Percentiles rank a stretch among this genome's conserved stretches.
These are phyloP conservation scores for Drosophila nr. perissopoda DNA, from an alignment of 2,888 invertebrate genomes.

Conservation along the genomic window DNA sequence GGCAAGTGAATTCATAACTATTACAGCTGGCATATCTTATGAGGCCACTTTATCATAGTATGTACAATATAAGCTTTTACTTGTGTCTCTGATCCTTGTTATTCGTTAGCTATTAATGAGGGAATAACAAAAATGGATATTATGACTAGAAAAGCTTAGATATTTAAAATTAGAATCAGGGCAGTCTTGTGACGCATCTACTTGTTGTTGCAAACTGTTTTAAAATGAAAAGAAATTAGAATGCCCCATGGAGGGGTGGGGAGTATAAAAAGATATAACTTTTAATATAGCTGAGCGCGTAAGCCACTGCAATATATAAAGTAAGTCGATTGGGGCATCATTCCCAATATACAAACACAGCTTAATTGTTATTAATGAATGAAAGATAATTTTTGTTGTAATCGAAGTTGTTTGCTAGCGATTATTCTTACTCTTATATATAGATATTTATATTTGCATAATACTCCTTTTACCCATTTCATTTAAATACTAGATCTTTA, in stretches of 20 bases:
- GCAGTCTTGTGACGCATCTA: background rate
- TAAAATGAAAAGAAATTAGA: background rate
- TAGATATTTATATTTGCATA: background rate
- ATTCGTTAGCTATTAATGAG: background rate
- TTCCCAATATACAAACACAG: background rate
- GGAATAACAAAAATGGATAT: background rate
- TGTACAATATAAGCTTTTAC: background rate
- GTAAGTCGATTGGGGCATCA: background rate
- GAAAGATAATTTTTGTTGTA: too few relatives aligned
- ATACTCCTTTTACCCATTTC: background rate
- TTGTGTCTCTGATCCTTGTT: background rate
- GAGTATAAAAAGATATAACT: background rate
- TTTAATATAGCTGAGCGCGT: background rate
- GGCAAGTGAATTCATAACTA: constrained; percentile 9
- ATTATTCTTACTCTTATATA: background rate
- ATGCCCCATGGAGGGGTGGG: background rate
- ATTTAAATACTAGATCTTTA: constrained; percentile 47
- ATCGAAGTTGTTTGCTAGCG: too few relatives aligned
- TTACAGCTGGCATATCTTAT: background rate
- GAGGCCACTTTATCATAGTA: background rate
- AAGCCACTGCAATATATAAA: background rate
- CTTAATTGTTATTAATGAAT: background rate
- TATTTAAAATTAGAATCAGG: background rate
- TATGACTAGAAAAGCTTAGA: background rate
- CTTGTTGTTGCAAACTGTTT: constrained; percentile 23